These are phyloP conservation scores for Amphipoea lucens DNA, from an alignment of 2,888 invertebrate genomes.

Conservation along the genomic window DNA sequence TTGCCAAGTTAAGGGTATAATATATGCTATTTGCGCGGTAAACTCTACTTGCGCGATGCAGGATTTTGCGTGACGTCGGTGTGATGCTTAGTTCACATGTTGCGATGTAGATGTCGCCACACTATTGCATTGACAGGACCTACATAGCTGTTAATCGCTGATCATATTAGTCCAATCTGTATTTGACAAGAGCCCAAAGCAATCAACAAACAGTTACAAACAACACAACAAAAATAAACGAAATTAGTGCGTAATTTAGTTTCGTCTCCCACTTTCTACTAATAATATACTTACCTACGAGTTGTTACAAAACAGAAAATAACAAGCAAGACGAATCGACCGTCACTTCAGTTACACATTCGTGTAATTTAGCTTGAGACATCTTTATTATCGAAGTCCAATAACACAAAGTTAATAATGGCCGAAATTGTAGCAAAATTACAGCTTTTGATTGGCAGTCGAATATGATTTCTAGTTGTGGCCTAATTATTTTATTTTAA, in stretches of 20 bases:
- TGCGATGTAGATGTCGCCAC: background rate
- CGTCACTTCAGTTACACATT: slow-evolving; percentile 66
- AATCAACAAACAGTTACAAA: slow-evolving; percentile 12
- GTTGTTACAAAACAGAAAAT: slow-evolving; percentile 44
- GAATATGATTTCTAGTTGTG: background rate
- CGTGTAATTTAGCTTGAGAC: slow-evolving; percentile 77
- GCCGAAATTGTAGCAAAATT: slow-evolving; percentile 21
- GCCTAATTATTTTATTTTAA: background rate
- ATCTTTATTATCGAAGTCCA: slow-evolving; percentile 70
- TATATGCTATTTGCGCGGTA: background rate
- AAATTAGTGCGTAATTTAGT: slow-evolving; percentile 46
- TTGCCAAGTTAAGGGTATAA: too few relatives aligned
- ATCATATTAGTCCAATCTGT: background rate
- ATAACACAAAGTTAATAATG: slow-evolving; percentile 15
- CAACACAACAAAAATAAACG: slow-evolving; percentile 7
- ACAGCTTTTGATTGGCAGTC: slow-evolving; percentile 23
- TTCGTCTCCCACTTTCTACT: slow-evolving; percentile 51
- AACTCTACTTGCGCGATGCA: background rate
- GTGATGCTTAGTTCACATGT: background rate
- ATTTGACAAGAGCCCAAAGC: background rate
- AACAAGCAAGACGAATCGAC: slow-evolving; percentile 49
- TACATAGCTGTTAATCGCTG: background rate
- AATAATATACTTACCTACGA: slow-evolving; percentile 28
- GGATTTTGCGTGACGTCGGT: background rate
- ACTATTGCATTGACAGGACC: background rate